Base-by-base conservation (phyloP, 2,797 vertebrate species). In the Rhadinocentrus ornatus region DNA sequence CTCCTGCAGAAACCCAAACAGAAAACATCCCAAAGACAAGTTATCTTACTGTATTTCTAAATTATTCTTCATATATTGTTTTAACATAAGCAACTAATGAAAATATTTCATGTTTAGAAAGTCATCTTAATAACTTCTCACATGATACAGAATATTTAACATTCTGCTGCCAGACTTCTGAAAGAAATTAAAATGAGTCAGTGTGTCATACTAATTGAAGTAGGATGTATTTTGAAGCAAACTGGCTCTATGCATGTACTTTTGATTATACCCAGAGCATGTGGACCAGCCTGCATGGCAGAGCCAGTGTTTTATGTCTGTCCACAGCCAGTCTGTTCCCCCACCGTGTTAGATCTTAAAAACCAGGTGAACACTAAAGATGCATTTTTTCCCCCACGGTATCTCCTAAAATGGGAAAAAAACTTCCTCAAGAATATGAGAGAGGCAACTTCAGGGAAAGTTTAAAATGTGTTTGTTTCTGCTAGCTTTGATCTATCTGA, bases 141-240 rank as follows among this genome's bases (percentile, higher is more conserved):
- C 2, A 34, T 35, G 44, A 20, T 35, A 18, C 44, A 65, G 41
- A 66, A 66, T 66, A 57, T 60, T 55, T 48, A 53, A 39, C 24
- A 62, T 62, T 54, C 39, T 41, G 44, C 60, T 62, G 44, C 31
- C 24, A 44, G 69, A 27, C 61, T 22, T 56, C 39, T 67, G 55
- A 73, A 73, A 41, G 68, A 56, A 85, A 46, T 39, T 60, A 54
- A 50, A 59, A 55, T 3, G 39, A 77, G 22, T 24, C 4, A 31
- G 52, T 20, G 24, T 15, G 20, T 65, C 34, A 13, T 46, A 54
- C 55, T 32, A 60, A 61, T 64, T 62, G 56, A 44, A 73, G 59
- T 39, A n/a, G 66, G 63, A 39, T 1, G 37, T 52, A 52, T 80
- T 87, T 77, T 71, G 37, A 75, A 83, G 78, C 69, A 64, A 60